A percentile compares a stretch with the other conserved stretches of the same genome.
Conservation (phyloP, 2,113 vertebrate genomes). For the Struthidea cinerea region DNA sequence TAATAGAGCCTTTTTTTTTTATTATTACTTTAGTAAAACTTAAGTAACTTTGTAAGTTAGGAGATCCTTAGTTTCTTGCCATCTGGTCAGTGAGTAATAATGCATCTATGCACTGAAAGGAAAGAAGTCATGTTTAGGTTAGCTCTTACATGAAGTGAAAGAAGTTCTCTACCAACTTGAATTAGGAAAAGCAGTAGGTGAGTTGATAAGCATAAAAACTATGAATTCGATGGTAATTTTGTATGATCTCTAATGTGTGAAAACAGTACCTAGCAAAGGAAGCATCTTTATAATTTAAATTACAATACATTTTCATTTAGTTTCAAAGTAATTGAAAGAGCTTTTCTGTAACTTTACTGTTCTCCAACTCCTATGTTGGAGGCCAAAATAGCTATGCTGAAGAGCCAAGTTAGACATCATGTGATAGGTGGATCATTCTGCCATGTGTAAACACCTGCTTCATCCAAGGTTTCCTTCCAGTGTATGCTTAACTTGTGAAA, state of each 20-base stretch:
- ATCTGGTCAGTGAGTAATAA: not conserved
- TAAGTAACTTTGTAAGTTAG: not conserved
- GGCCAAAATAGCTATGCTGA: not conserved
- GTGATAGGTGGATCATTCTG: not conserved
- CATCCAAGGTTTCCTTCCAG: not conserved
- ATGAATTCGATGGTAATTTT: not conserved
- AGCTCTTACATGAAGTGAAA: not conserved
- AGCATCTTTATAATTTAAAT: not conserved
- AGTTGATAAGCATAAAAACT: not conserved
- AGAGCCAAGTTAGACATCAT: not conserved
- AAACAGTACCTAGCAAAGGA: not conserved
- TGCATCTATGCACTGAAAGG: not conserved
- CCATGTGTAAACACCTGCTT: not conserved
- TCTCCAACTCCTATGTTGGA: fast-evolving
- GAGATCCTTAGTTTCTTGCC: not conserved
- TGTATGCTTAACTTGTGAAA: not conserved
- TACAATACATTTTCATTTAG: not conserved
- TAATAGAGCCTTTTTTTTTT: not conserved
- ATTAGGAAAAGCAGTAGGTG: not conserved
- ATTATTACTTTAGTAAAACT: not conserved
- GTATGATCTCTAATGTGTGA: not conserved
- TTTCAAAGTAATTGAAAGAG: not conserved
- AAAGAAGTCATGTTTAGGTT: not conserved
- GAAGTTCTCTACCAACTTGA: not conserved
- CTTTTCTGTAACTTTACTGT: not conserved